These are phyloP conservation scores for Terrapene triunguis DNA, from an alignment of 2,113 vertebrate genomes.

Conservation along the genomic window DNA sequence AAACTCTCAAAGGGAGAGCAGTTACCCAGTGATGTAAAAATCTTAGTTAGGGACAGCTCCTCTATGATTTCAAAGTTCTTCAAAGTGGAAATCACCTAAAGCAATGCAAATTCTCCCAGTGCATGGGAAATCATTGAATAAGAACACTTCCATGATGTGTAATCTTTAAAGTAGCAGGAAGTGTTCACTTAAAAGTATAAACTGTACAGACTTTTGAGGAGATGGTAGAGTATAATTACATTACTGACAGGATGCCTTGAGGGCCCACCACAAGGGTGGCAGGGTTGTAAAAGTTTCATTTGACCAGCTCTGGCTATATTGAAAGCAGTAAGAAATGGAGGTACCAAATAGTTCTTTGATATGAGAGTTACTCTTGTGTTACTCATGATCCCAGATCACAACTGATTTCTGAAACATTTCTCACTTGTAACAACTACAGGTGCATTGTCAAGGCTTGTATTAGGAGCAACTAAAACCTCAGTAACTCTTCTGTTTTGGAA, in stretches of 20 bases:
- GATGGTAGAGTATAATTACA: neutral
- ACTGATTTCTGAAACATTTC: neutral
- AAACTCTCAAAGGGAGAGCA: conserved; percentile 64
- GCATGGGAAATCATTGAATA: conserved; percentile 27
- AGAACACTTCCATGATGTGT: conserved; percentile 16
- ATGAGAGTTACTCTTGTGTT: neutral
- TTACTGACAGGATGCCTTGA: neutral
- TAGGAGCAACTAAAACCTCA: neutral
- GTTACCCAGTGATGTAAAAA: conserved; percentile 70
- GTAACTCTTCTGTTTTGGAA: neutral
- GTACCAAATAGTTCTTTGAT: neutral
- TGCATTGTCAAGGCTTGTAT: neutral
- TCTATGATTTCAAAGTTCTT: conserved; percentile 68
- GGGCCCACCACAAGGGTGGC: neutral
- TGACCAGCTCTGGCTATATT: neutral
- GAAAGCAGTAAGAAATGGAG: neutral
- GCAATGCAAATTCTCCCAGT: conserved; percentile 59
- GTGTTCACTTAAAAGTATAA: conserved; percentile 23
- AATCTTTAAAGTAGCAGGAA: conserved; percentile 61
- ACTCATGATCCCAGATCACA: neutral
- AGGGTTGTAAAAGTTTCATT: neutral
- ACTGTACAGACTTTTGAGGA: conserved; percentile 24
- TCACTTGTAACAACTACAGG: neutral
- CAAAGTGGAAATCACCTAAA: conserved; percentile 70
- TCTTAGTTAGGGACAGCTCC: conserved; percentile 64